Evolutionary conservation across 2,888 invertebrate genomes (phyloP).

Genomic region (Drosophila trichaetosa): DNA sequence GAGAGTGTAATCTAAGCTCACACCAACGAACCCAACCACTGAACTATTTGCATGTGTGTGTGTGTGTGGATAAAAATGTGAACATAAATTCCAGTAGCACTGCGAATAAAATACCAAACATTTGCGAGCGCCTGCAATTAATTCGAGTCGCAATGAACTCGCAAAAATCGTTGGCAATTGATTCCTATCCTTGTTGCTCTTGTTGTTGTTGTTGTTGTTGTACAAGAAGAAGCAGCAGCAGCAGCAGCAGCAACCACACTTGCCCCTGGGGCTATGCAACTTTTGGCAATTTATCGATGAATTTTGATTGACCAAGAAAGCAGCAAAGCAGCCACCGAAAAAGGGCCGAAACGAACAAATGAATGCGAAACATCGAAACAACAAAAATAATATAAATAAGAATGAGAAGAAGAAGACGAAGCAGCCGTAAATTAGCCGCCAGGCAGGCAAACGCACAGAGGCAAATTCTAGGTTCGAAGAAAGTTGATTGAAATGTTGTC

Average conservation of each 20-base stretch:
- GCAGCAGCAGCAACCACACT: not conserved
- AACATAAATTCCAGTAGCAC: constrained; percentile 80
- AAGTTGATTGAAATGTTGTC: constrained; percentile 44
- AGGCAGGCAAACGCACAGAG: constrained; percentile 25
- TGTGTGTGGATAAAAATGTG: constrained; percentile 42
- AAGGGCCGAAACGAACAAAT: not conserved
- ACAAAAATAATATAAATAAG: constrained; percentile 6
- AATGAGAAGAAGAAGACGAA: not conserved
- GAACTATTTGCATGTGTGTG: constrained; percentile 55
- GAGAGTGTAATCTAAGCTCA: constrained; percentile 40
- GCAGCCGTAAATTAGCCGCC: constrained; percentile 20
- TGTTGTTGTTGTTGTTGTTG: constrained; percentile 24
- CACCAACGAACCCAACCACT: constrained; percentile 14
- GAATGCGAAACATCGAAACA: constrained; percentile 24
- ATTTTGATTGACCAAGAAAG: constrained; percentile 56
- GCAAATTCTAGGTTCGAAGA: constrained; percentile 14
- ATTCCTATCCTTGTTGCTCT: constrained; percentile 29
- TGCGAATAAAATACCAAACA: constrained; percentile 30
- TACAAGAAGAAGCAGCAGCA: not conserved
- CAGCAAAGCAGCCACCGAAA: not conserved
- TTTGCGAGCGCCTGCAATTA: constrained; percentile 59
- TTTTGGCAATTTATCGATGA: constrained; percentile 57
- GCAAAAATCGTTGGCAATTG: constrained; percentile 31
- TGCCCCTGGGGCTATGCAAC: constrained; percentile 41
- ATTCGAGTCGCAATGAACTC: constrained; percentile 61